phyloP scores from a whole-genome alignment of 2,113 vertebrate species.

The Neomonachus schauinslandi region DNA sequence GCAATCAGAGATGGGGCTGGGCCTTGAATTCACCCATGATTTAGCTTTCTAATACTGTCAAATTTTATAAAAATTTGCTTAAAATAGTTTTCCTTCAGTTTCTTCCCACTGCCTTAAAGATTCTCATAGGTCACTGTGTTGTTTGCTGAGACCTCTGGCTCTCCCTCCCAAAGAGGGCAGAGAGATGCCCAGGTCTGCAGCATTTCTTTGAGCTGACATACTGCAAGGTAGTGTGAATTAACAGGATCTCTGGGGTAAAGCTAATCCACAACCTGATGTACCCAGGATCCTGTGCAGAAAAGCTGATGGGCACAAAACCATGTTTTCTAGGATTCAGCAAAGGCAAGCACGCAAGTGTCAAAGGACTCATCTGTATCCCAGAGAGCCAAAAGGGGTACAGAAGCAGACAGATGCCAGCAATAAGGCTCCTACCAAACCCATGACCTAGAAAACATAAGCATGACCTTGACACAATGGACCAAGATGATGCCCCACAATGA shows the following conservation, averaged over 20 bases:
- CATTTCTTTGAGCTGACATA: background rate
- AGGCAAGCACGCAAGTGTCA: background rate
- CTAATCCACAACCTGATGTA: background rate
- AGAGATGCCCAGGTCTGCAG: background rate
- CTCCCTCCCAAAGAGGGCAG: background rate
- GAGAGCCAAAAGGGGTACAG: background rate
- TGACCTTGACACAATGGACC: background rate
- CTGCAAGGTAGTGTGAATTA: background rate
- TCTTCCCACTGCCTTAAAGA: conserved; percentile 6
- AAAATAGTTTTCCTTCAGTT: background rate
- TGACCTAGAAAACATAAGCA: background rate
- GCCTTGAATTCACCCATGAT: background rate
- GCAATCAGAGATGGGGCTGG: background rate
- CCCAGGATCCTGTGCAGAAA: background rate
- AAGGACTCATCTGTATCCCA: background rate
- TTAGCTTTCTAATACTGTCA: background rate
- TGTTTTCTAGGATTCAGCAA: background rate
- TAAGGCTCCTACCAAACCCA: background rate
- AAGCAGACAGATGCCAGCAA: background rate
- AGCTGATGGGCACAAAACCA: background rate
- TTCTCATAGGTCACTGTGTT: background rate
- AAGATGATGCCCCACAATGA: background rate
- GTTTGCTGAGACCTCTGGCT: background rate
- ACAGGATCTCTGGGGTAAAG: background rate
- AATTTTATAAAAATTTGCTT: conserved; percentile 13